Evolutionary conservation across 2,113 vertebrate species (phyloP).

Genomic region (Ahaetulla prasina): DNA sequence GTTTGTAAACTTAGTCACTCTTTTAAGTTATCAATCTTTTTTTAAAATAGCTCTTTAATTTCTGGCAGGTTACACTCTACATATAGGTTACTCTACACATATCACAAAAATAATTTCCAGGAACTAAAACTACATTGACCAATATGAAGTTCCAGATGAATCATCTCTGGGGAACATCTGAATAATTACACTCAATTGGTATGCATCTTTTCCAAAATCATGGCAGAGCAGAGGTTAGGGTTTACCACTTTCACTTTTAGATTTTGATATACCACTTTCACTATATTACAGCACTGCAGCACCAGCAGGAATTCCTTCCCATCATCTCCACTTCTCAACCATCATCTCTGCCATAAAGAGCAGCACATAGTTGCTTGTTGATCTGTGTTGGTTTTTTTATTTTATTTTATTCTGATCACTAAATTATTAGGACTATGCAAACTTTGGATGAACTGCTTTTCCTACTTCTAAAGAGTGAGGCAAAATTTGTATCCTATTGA

Average conservation of each 20-base stretch:
- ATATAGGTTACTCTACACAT: neutral
- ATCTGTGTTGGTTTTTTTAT: neutral
- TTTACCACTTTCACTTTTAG: neutral
- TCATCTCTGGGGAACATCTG: neutral
- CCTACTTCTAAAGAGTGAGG: neutral
- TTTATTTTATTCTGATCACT: neutral
- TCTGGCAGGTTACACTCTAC: neutral
- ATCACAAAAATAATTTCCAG: neutral
- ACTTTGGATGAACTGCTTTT: neutral
- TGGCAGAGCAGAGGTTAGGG: neutral
- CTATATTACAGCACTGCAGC: neutral
- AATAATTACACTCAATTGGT: neutral
- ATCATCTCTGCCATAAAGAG: neutral
- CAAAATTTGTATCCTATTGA: neutral
- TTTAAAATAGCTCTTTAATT: accelerated
- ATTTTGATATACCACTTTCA: neutral
- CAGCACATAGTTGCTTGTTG: neutral
- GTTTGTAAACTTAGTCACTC: neutral
- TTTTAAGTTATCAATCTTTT: slow-evolving; percentile 1
- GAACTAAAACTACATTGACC: neutral
- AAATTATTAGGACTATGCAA: neutral
- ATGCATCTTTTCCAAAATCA: neutral
- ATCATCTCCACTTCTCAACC: neutral
- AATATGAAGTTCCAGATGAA: neutral
- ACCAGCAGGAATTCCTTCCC: neutral